These are phyloP conservation scores for Alethe castanea DNA, from an alignment of 2,113 vertebrate species.

Conservation along the genomic window DNA sequence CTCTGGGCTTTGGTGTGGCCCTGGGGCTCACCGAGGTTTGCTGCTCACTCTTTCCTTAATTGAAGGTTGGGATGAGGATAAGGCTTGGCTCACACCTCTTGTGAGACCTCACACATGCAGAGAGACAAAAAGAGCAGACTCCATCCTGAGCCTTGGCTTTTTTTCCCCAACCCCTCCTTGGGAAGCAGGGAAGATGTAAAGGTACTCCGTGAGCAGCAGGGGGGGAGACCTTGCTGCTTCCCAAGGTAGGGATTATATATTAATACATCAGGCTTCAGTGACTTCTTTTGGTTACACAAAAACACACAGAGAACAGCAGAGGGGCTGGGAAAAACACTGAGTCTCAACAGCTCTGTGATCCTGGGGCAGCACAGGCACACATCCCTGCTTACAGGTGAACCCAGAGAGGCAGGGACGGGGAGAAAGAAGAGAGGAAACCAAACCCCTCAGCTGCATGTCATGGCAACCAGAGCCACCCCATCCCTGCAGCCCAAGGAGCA, in stretches of 20 bases:
- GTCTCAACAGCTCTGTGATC: not conserved
- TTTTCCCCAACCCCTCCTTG: not conserved
- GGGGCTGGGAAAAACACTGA: not conserved
- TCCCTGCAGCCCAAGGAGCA: accelerated
- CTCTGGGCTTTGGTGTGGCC: not conserved
- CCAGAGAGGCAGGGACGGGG: not conserved
- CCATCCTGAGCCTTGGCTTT: not conserved
- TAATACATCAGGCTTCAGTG: conserved; percentile 12
- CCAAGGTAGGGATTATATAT: not conserved
- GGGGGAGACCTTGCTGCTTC: not conserved
- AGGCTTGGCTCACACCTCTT: conserved; percentile 9
- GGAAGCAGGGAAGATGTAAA: conserved; percentile 6
- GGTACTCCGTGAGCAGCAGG: not conserved
- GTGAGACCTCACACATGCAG: not conserved
- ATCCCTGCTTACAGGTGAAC: accelerated
- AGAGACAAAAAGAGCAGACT: not conserved
- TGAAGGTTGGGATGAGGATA: conserved; percentile 18
- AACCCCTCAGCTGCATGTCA: accelerated
- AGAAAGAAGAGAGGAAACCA: not conserved
- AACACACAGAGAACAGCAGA: not conserved
- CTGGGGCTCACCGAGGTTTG: not conserved
- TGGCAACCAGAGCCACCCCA: accelerated
- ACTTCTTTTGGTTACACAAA: not conserved
- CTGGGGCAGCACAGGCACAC: not conserved
- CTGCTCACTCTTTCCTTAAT: not conserved